A percentile compares a stretch with the other conserved stretches of the same genome.
These are phyloP conservation scores for Rapana venosa DNA, from an alignment of 2,888 invertebrate species.

Conservation along the genomic window DNA sequence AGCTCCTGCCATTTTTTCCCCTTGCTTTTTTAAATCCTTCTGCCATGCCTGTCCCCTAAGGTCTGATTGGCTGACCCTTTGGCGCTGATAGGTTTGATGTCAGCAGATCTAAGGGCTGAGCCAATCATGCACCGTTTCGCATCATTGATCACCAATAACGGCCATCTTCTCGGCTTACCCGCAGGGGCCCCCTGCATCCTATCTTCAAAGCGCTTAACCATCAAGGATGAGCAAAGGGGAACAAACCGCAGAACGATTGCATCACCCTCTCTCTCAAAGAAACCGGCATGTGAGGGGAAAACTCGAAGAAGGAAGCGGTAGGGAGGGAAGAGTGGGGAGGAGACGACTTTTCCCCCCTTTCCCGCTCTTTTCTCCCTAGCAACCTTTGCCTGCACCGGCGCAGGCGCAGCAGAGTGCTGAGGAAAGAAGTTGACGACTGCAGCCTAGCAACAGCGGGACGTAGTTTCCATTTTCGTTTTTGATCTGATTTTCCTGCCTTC, in stretches of 20 bases:
- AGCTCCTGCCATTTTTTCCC: not conserved
- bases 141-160: not conserved
- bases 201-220: not conserved
- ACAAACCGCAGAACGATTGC: not conserved
- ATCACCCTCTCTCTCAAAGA: not conserved
- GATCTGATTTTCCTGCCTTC: conserved; percentile 17
- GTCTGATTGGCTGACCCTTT: not conserved
- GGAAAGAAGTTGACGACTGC: not conserved
- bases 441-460: conserved; percentile 38
- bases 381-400: not conserved
- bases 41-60: not conserved
- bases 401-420: not conserved
- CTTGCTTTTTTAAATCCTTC: no score
- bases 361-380: conserved; percentile 17
- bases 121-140: not conserved
- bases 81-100: not conserved
- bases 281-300: not conserved
- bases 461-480: conserved; percentile 27
- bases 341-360: not conserved
- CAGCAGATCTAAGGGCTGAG: not conserved
- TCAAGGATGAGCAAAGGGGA: not conserved
- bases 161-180: not conserved
- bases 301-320: not conserved
- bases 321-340: not conserved
- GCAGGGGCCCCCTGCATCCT: not conserved